Base-by-base conservation (phyloP, 2,113 vertebrate species). In the Pachypanchax playfairii region DNA sequence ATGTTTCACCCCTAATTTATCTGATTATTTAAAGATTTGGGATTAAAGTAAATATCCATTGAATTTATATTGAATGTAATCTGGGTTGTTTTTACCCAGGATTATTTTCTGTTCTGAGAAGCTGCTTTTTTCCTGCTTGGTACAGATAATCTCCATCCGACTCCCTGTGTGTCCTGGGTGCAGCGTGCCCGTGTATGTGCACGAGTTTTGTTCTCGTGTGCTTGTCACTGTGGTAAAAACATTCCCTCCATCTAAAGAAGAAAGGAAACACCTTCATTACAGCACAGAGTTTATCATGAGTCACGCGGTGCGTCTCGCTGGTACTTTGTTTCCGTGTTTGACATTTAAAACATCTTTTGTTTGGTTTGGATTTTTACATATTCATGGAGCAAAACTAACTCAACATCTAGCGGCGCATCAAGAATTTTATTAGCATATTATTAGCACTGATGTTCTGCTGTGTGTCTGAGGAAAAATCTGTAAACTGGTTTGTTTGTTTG, bases 221-320 rank as follows among this genome's bases (percentile, higher is more conserved):
- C 58, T 68, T 59, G 54, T 56, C 10, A 14, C 62, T 54, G 25
- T 24, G 28, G 44, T 75, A 70, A 80, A 65, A 62, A 71, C 58
- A 46, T 71, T 51, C 35, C 56, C 53, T 61, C 24, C 9, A 66
- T 65, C n/a, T n/a, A n/a, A n/a, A 58, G 18, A 61, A 62, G 46
- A 60, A 62, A 67, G n/a, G n/a, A n/a, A n/a, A n/a, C n/a, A n/a
- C n/a, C n/a, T n/a, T n/a, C n/a, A n/a, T n/a, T n/a, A n/a, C n/a
- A n/a, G n/a, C n/a, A n/a, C n/a, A n/a, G n/a, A n/a, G n/a, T n/a
- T n/a, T n/a, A n/a, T n/a, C n/a, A n/a, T n/a, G n/a, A n/a, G n/a
- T n/a, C n/a, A n/a, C n/a, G n/a, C n/a, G n/a, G n/a, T n/a, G n/a
- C n/a, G n/a, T n/a, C n/a, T n/a, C n/a, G n/a, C n/a, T n/a, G n/a